A percentile compares a stretch with the other conserved stretches of the same genome.
phyloP scores from a whole-genome alignment of 2,888 invertebrate species.

The Labia minor region DNA sequence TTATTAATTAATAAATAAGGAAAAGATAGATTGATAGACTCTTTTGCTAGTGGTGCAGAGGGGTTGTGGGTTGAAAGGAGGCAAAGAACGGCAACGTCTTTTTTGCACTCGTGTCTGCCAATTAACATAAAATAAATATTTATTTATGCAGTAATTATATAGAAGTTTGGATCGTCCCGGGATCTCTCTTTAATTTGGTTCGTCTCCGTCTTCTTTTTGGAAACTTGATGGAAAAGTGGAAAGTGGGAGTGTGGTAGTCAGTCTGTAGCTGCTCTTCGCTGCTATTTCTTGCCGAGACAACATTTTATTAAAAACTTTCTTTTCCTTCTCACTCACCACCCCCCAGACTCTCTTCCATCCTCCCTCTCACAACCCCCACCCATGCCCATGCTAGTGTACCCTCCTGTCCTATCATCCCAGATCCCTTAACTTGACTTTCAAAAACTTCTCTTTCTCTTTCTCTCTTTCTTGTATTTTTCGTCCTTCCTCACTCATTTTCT shows the following conservation, averaged over 20 bases:
- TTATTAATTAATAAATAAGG: no score
- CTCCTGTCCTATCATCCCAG: background rate
- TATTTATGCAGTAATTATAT: slow-evolving; percentile 5
- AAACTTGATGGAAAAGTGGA: slow-evolving; percentile 2
- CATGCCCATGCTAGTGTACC: no score
- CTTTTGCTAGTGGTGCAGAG: no score
- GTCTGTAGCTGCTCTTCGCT: background rate
- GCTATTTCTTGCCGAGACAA: background rate
- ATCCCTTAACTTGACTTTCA: background rate
- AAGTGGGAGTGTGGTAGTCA: background rate
- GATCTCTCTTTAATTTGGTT: slow-evolving; percentile 13
- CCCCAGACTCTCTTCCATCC: no score
- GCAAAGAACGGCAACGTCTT: background rate
- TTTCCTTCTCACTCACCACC: background rate
- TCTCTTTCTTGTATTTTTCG: background rate
- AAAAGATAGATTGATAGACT: no score
- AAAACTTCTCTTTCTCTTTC: background rate
- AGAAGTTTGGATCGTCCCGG: background rate
- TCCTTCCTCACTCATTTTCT: background rate
- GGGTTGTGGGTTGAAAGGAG: no score
- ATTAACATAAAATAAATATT: slow-evolving; percentile 13
- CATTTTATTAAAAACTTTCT: slow-evolving; percentile 9
- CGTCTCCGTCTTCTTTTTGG: background rate
- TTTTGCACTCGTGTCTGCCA: slow-evolving; percentile 2
- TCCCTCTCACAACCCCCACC: no score